Evolutionary conservation across 2,888 invertebrate genomes (phyloP), one percentile per base, ranked within the genome.

Genomic region (Lamproptera curius): DNA sequence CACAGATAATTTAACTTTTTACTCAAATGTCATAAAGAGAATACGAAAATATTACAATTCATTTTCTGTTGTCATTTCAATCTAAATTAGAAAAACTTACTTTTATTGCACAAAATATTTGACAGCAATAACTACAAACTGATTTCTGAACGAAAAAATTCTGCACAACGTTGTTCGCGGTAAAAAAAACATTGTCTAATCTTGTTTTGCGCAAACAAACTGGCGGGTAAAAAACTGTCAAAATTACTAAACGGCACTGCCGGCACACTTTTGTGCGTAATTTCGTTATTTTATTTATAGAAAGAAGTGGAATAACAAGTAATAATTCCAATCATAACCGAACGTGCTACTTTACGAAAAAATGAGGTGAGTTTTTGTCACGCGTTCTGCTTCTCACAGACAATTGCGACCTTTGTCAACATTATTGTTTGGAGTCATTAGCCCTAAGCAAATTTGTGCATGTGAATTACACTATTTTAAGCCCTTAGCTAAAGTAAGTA

Each of bases 301-400:
- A 17, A 14, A 40, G n/a, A 28, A 31, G n/a, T 10, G 10, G 28
- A 10, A 28, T 28, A 28, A 31, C 28, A 40, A 36, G 23, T 20
- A 31, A 17, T 45, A 39, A 34, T 33, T 39, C 20, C 20, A 42
- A 20, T 42, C 15, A 47, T 33, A 42, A 47, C 37, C 33, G 37
- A 42, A 13, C 23, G 42, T 23, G 42, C 47, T 14, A 42, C 31
- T 47, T 47, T 15, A 31, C 40, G 47, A 36, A 26, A 47, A 47
- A 47, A 42, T 47, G 47, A 47, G 47, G 42, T 33, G 38, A 16
- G n/a, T 39, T 45, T 42, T 45, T 39, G 23, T 33, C 14, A 15
- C 8, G 13, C 31, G 39, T n/a, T 17, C 37, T 8, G 35, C 11
- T 23, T 9, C 41, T 46, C 46, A 33, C 46, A 47, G 20, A 33